Evolutionary conservation across 35 echinoderm and acorn worm species (phyloP), one percentile per base, ranked within the genome.

Genomic region (Diadema setosum): DNA sequence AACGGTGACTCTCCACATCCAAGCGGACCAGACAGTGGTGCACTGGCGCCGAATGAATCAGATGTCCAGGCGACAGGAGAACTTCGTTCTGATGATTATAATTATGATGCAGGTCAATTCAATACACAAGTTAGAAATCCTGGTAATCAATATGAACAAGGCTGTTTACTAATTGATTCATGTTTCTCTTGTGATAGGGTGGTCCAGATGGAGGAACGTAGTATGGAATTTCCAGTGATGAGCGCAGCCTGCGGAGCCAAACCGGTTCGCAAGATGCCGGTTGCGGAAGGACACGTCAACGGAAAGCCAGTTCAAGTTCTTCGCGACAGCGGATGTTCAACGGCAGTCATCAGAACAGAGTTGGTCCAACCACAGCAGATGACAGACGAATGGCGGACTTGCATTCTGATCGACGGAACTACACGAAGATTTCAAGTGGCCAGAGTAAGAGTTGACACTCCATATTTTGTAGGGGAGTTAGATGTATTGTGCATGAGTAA

Each of bases 271-370:
- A 36, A 34, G 20, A 87, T 88, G 78, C 86, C 94, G 30, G 90
- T 92, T 12, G 32, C 6, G 33, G 81, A 84, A 56, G 85, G 90
- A 49, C 14, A 59, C 17, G 46, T 96, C 18, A 36, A 37, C n/a
- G 43, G 81, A 23, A 45, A 81, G 32, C 18, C 33, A 23, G 82
- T 76, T 5, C 64, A 45, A 11, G 90, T 96, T 58, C 34, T 96
- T n/a, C 41, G 94, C 44, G 90, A 96, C 39, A 91, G 83, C 80
- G 90, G 94, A 35, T 96, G 90, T 67, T 88, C 84, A 44, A 81
- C 73, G 7, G 86, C 91, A 3, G 86, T 96, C 20, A 76, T 93
- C 39, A 83, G 58, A 39, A 44, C 37, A 33, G 30, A 45, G n/a
- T 55, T 92, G 35, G 90, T 93, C 34, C 9, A 48, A 33, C 45